Percentiles rank a stretch among this genome's conserved stretches.
Evolutionary conservation across 2,797 vertebrate species (phyloP).

Genomic region (Otus scops): DNA sequence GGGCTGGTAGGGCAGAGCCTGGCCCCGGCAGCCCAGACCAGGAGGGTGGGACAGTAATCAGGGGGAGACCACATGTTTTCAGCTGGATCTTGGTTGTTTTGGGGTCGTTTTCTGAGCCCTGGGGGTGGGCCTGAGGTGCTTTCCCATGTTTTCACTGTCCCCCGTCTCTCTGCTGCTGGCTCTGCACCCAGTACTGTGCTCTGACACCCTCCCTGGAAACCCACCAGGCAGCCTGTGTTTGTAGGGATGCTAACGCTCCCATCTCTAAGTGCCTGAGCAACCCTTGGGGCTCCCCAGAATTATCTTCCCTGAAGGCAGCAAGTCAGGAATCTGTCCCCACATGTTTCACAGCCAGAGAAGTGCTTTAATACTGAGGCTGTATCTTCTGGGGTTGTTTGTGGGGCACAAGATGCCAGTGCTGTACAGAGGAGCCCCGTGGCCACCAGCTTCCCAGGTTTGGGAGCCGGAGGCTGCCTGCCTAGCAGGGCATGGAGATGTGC

Average conservation of each 20-base stretch:
- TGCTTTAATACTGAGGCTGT: not conserved
- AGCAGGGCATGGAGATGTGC: not conserved
- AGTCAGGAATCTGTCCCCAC: not conserved
- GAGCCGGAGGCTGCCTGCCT: not conserved
- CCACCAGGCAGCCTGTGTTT: not conserved
- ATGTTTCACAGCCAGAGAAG: not conserved
- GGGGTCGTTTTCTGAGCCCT: not conserved
- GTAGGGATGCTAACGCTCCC: not conserved
- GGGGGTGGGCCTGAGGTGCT: not conserved
- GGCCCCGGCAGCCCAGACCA: accelerated
- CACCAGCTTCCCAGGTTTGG: not conserved
- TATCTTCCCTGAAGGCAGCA: not conserved
- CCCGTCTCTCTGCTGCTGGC: not conserved
- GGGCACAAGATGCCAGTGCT: not conserved
- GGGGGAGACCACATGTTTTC: not conserved
- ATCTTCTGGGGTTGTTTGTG: accelerated
- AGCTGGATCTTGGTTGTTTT: not conserved
- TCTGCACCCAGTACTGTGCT: accelerated
- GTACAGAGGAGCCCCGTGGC: not conserved
- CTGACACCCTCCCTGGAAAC: not conserved
- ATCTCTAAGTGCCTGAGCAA: not conserved
- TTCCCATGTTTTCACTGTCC: not conserved
- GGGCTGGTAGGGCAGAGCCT: not conserved
- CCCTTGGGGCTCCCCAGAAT: not conserved
- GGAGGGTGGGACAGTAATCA: accelerated